phyloP scores from a whole-genome alignment of 1,140 invertebrate species.

The Oscheius sp. region DNA sequence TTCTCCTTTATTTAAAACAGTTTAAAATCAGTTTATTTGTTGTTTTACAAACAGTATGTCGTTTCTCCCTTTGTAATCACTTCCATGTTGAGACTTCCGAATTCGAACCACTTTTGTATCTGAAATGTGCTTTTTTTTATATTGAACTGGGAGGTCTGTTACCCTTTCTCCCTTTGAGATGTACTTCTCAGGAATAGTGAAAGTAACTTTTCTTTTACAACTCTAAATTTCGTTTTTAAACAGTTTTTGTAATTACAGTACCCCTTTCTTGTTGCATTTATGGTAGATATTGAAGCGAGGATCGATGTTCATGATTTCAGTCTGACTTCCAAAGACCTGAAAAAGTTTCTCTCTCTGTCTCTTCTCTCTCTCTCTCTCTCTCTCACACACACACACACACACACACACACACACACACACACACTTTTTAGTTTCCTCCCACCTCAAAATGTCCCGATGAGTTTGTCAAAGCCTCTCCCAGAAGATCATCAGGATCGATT shows the following conservation, averaged over 20 bases:
- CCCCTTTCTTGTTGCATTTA: slow-evolving; percentile 27
- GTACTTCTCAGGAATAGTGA: slow-evolving; percentile 38
- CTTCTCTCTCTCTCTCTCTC: background rate
- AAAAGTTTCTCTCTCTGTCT: background rate
- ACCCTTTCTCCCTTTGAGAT: slow-evolving; percentile 27
- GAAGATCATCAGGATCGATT: slow-evolving; percentile 32
- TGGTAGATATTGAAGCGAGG: slow-evolving; percentile 24
- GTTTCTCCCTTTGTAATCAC: slow-evolving; percentile 8
- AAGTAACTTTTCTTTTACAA: slow-evolving; percentile 34
- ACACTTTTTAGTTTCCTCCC: too few relatives aligned
- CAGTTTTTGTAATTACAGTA: too few relatives aligned
- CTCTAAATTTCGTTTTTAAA: too few relatives aligned
- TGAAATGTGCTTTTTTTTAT: too few relatives aligned
- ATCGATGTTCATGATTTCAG: slow-evolving; percentile 28
- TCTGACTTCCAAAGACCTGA: slow-evolving; percentile 14
- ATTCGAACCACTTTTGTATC: slow-evolving; percentile 31
- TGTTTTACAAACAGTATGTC: background rate
- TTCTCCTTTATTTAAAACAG: too few relatives aligned
- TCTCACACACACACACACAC: too few relatives aligned
- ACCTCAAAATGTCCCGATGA: background rate
- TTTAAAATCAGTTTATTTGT: too few relatives aligned
- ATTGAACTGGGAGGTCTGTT: too few relatives aligned
- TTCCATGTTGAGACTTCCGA: slow-evolving; percentile 35
- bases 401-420: too few relatives aligned
- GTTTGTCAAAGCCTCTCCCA: background rate